A percentile compares a stretch with the other conserved stretches of the same genome.
These are phyloP conservation scores for Zoanthus sociatus DNA, from an alignment of 92 coral and sea anemone species.

Conservation along the genomic window DNA sequence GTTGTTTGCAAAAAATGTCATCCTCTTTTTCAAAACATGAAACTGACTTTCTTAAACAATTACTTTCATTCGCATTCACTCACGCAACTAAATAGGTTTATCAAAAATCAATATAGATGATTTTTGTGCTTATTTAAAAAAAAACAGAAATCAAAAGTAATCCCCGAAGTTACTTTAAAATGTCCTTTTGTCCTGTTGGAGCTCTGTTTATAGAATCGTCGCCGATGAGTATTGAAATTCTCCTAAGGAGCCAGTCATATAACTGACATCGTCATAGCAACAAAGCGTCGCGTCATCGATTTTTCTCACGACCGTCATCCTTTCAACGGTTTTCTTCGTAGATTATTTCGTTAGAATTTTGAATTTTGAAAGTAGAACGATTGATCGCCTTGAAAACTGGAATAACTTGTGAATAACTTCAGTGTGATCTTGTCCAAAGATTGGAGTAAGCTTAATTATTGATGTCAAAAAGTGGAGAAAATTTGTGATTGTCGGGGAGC, in stretches of 20 bases:
- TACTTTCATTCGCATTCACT: neutral
- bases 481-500: constrained; percentile 91
- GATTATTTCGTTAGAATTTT: constrained; percentile 99
- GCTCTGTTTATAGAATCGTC: neutral
- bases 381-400: constrained; percentile 80
- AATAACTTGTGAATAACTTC: constrained; percentile 59
- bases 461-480: constrained; percentile 86
- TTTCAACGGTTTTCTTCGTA: constrained; percentile 98
- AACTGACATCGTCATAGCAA: constrained; percentile 93
- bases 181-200: neutral
- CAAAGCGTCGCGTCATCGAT: constrained; percentile 99
- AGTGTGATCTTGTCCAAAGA: constrained; percentile 72
- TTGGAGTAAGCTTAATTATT: constrained; percentile 80
- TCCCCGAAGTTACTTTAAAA: neutral
- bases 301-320: constrained; percentile 94
- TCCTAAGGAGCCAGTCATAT: constrained; percentile 69
- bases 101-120: neutral
- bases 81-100: neutral
- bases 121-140: neutral
- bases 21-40: neutral
- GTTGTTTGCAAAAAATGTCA: neutral
- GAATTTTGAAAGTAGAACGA: constrained; percentile 97
- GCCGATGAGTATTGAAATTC: constrained; percentile 79
- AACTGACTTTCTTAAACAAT: neutral
- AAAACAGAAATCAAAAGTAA: too few species aligned